Percentiles rank a stretch among this genome's conserved stretches.
phyloP scores from a whole-genome alignment of 1,140 invertebrate species.

The Aphelenchoides avenae region DNA sequence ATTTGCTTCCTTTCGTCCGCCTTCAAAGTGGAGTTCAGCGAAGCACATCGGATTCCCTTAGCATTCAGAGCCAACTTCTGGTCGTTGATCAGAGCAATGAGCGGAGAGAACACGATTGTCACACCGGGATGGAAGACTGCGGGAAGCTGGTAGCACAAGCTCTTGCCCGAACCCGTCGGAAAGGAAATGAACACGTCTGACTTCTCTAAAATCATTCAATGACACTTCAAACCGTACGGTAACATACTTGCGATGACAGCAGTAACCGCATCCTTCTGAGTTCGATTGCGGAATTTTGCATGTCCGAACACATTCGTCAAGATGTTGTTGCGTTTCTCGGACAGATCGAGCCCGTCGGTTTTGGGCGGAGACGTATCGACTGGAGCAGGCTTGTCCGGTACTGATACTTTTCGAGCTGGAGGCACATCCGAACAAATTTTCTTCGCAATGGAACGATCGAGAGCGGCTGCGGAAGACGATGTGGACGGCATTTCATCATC shows the following conservation, averaged over 20 bases:
- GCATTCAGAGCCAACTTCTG: constrained; percentile 63
- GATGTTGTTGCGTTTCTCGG: too few species aligned
- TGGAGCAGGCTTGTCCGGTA: too few species aligned
- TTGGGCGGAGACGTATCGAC: too few species aligned
- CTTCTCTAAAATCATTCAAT: constrained; percentile 61
- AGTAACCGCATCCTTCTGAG: constrained; percentile 23
- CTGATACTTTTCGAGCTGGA: too few species aligned
- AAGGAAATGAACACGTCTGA: constrained; percentile 70
- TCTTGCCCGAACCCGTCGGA: constrained; percentile 72
- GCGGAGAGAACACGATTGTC: constrained; percentile 69
- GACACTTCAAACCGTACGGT: background rate
- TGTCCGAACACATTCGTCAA: constrained; percentile 33
- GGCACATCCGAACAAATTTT: too few species aligned
- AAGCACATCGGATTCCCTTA: constrained; percentile 72
- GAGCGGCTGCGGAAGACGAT: too few species aligned
- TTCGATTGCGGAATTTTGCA: constrained; percentile 20
- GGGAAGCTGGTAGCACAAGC: constrained; percentile 71
- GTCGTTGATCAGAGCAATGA: constrained; percentile 71
- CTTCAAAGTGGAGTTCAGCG: constrained; percentile 80
- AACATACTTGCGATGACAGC: constrained; percentile 18
- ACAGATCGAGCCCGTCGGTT: too few species aligned
- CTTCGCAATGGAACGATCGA: too few species aligned
- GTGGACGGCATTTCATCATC: too few species aligned
- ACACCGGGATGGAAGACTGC: constrained; percentile 65
- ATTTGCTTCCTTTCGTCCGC: constrained; percentile 71